These are phyloP conservation scores for Crotalus tigris DNA, from an alignment of 2,113 vertebrate species.

Conservation along the genomic window DNA sequence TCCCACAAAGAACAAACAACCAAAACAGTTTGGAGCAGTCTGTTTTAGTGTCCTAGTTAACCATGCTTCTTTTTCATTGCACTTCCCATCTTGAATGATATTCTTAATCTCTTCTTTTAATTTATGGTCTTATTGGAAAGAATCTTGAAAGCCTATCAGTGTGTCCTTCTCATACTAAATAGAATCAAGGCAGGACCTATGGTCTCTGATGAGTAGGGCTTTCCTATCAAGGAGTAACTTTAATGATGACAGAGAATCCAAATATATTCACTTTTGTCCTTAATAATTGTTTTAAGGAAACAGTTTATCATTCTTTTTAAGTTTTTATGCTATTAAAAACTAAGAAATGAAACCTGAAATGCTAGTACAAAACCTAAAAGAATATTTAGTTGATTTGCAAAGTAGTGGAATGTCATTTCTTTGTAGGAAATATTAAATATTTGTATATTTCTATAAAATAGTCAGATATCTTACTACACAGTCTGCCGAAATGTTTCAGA, in stretches of 20 bases:
- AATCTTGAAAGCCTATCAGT: neutral
- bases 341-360: conserved; percentile 47
- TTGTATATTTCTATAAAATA: conserved; percentile 47
- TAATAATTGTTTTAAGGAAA: conserved; percentile 39
- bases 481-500: conserved; percentile 40
- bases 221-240: neutral
- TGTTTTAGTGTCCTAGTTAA: neutral
- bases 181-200: neutral
- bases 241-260: neutral
- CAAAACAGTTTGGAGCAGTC: neutral
- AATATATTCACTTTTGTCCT: neutral
- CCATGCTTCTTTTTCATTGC: neutral
- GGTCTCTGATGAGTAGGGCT: neutral
- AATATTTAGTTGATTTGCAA: conserved; percentile 56
- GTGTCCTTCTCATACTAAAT: neutral
- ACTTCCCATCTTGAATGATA: neutral
- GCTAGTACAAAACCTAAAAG: conserved; percentile 36
- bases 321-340: conserved; percentile 56
- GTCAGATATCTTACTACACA: conserved; percentile 35
- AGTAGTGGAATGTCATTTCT: conserved; percentile 60
- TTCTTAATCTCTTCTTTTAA: neutral
- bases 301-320: conserved; percentile 57
- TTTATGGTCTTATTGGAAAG: neutral
- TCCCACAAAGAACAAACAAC: neutral
- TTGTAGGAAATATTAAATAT: conserved; percentile 55